Evolutionary conservation across 1,140 invertebrate genomes (phyloP), one percentile per base, ranked within the genome.

Genomic region (Philopotamus ludificatus): DNA sequence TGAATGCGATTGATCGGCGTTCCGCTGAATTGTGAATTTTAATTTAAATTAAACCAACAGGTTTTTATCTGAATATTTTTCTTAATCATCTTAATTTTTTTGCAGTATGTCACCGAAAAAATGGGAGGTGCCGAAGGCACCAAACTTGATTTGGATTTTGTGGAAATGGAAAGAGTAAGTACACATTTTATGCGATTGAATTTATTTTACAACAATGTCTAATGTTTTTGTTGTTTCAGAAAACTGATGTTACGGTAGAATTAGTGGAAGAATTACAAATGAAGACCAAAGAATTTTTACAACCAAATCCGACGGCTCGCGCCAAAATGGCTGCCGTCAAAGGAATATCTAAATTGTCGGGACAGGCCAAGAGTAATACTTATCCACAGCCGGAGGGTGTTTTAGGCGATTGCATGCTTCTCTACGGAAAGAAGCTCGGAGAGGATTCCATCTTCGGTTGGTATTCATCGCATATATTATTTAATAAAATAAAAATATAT

Each of bases 81-180:
- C n/a, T n/a, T n/a, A n/a, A n/a, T n/a, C n/a, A n/a, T n/a, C n/a
- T n/a, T n/a, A n/a, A n/a, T 72, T 73, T 79, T 74, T 89, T 90
- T 65, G 25, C 84, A 99, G 95, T 99, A 98, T 86, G 90, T 99
- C 85, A 98, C 94, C 75, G 97, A 99, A 84, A 99, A 99, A 82
- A 98, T 99, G 88, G 98, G 97, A 39, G 96, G 97, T 76, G 97
- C 96, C 47, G 97, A 99, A 82, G 96, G 97, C 74, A 99, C 98
- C 68, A 98, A 99, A 83, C 86, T 99, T 68, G 97, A 99, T 81
- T 89, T 98, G 79, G 97, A 99, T 74, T 99, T 98, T 76, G 85
- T 94, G 80, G 95, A 99, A 76, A 99, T 99, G 96, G 98, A 99
- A 86, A 91, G 93, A 84, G 95, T 98, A 85, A 86, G 84, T 28